A percentile compares a stretch with the other conserved stretches of the same genome.
phyloP scores from a whole-genome alignment of 2,113 vertebrate species.

The Callorhinus ursinus region DNA sequence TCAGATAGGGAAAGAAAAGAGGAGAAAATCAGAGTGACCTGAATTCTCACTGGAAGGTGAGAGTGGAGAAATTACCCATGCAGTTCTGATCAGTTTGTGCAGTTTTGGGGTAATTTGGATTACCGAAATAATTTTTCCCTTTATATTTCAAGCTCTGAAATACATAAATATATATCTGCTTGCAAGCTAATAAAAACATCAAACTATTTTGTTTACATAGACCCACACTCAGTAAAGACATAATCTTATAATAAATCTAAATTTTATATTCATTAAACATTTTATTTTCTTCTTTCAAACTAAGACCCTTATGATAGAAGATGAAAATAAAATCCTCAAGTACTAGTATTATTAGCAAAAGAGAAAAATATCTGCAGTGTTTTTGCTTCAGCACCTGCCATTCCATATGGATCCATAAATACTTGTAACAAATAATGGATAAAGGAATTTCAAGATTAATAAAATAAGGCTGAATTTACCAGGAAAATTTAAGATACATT shows the following conservation, averaged over 20 bases:
- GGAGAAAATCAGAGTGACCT: neutral
- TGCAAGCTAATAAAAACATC: neutral
- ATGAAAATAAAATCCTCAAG: constrained; percentile 67
- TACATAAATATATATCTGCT: neutral
- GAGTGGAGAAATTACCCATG: neutral
- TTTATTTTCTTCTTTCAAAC: constrained; percentile 30
- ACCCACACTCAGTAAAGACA: neutral
- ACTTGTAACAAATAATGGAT: constrained; percentile 85
- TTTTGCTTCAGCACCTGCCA: constrained; percentile 84
- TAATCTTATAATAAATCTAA: neutral
- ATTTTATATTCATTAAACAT: neutral
- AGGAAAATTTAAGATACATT: constrained; percentile 78
- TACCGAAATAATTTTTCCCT: neutral
- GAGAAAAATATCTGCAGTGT: constrained; percentile 83
- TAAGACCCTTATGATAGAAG: neutral
- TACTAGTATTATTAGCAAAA: constrained; percentile 84
- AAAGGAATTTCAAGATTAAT: constrained; percentile 84
- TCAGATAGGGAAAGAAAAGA: neutral
- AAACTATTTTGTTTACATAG: neutral
- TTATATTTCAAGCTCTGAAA: constrained; percentile 7
- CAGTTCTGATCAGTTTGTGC: neutral
- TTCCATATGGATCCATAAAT: constrained; percentile 87
- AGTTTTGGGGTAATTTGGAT: neutral
- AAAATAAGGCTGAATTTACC: constrained; percentile 78
- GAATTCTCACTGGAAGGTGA: neutral